Base-by-base conservation (phyloP, 2,888 invertebrate genomes). In the Itoplectis maculator region DNA sequence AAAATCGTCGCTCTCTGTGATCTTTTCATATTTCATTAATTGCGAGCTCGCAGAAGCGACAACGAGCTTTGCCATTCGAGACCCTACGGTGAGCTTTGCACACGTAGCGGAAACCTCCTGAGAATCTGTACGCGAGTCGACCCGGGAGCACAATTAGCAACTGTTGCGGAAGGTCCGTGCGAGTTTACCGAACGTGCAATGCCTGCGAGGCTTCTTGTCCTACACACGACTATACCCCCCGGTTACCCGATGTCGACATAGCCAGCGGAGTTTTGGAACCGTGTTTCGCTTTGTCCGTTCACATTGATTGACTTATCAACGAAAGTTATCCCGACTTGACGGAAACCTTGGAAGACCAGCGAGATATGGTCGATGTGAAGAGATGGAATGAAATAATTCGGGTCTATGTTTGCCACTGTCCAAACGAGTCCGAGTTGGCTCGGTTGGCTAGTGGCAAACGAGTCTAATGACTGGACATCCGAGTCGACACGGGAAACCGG, bases 181-280 rank as follows among this genome's bases (percentile, higher is more conserved):
- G 49, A 49, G 77, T 83, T 84, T 83, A 72, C 82, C 61, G 83
- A 81, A 83, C 84, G 84, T 84, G 84, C 82, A 66, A 81, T 81
- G 81, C 69, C 69, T 84, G 73, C 78, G 68, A 81, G 74, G 70
- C 75, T 37, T 49, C 59, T 40, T 56, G 15, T 23, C 20, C 65
- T 45, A 20, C 11, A 18, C n/a, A n/a, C n/a, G n/a, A n/a, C n/a
- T n/a, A n/a, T n/a, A 11, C 45, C 20, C 23, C 23, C 0, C n/a
- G 2, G n/a, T n/a, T 49, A 29, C 29, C 29, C 15, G 2, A 7
- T 0, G 49, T 49, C 18, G 18, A 49, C 18, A 18, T 18, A 49
- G 18, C 49, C 49, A 8, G 9, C 18, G 8, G 49, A n/a, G n/a
- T 2, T 18, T 18, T 18, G 5, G 18, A 49, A 15, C 8, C 7